These are phyloP conservation scores for Taxidea taxus DNA, from an alignment of 2,113 vertebrate genomes.

Conservation along the genomic window DNA sequence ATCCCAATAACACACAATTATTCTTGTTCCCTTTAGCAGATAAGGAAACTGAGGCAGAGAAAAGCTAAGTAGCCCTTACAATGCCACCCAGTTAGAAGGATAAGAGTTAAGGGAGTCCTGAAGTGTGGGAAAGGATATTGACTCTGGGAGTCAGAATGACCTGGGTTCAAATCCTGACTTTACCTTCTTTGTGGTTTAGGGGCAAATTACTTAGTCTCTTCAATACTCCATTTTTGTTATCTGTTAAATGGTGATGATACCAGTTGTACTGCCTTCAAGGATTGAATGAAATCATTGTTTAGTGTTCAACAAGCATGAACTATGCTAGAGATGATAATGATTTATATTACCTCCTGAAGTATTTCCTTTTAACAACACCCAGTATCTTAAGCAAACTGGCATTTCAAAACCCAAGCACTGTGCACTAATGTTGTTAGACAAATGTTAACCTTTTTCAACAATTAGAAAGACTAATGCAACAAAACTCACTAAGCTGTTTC, in stretches of 20 bases:
- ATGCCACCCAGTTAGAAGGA: not conserved
- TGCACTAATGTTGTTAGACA: not conserved
- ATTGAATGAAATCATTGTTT: not conserved
- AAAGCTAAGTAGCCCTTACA: not conserved
- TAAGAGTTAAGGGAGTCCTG: not conserved
- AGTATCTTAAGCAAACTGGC: not conserved
- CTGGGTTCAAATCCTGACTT: not conserved
- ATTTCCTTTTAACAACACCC: not conserved
- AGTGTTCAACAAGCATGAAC: not conserved
- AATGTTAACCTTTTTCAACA: not conserved
- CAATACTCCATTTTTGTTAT: not conserved
- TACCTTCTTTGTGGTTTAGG: not conserved
- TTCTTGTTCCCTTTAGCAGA: not conserved
- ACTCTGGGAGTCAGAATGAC: not conserved
- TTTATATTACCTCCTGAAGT: not conserved
- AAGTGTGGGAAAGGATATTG: not conserved
- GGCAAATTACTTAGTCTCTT: not conserved
- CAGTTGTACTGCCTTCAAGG: not conserved
- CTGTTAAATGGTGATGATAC: not conserved
- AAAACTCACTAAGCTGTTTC: not conserved
- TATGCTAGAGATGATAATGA: not conserved
- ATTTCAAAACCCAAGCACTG: not conserved
- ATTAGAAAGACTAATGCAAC: not conserved
- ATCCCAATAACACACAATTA: not conserved
- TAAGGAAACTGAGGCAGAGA: not conserved